Evolutionary conservation across 2,797 vertebrate genomes (phyloP).

Genomic region (Remorina albescens): DNA sequence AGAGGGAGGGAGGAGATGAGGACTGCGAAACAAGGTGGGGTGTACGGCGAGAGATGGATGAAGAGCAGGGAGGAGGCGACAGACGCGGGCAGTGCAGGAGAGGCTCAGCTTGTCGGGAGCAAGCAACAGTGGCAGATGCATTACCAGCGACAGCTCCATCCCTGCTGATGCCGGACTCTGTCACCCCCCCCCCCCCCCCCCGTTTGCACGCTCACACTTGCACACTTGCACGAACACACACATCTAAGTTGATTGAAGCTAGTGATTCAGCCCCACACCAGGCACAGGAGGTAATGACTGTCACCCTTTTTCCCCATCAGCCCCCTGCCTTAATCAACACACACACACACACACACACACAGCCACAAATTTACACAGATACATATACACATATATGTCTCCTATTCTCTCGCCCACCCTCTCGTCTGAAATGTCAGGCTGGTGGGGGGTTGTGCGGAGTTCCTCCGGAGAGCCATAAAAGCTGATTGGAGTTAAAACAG

Average conservation of each 20-base stretch:
- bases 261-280: constrained; percentile 70
- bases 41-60: constrained; percentile 68
- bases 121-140: constrained; percentile 78
- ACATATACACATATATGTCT: constrained; percentile 21
- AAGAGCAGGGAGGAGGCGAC: constrained; percentile 66
- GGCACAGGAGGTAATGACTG: constrained; percentile 68
- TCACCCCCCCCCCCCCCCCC: too few species aligned
- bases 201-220: constrained; percentile 3
- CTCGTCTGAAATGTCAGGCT: constrained; percentile 69
- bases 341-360: constrained; percentile 17
- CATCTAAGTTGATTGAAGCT: constrained; percentile 74
- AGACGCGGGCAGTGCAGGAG: constrained; percentile 73
- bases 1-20: constrained; percentile 29
- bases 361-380: constrained; percentile 14
- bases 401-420: constrained; percentile 28
- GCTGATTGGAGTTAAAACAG: constrained; percentile 85
- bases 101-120: constrained; percentile 61
- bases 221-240: constrained; percentile 23
- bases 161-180: constrained; percentile 62
- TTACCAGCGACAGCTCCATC: constrained; percentile 79
- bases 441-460: constrained; percentile 58
- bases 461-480: constrained; percentile 82
- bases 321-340: constrained; percentile 54
- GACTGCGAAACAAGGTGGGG: constrained; percentile 30
- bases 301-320: constrained; percentile 66